Conservation (phyloP, 2,797 vertebrate species). For the Anisognathus igniventris region DNA sequence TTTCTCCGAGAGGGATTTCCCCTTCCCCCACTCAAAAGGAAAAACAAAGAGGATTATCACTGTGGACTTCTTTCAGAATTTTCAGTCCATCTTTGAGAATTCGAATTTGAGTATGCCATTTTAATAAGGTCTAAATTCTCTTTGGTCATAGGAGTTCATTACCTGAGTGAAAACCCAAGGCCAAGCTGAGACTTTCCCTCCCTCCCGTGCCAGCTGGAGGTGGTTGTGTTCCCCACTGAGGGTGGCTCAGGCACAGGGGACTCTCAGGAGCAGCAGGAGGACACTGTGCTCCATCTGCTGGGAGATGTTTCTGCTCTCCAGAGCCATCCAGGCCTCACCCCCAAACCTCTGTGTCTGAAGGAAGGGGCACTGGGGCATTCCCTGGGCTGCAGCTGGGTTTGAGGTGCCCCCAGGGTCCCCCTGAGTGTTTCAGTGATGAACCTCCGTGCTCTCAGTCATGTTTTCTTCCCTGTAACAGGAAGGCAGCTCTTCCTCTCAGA, state of each 20-base stretch:
- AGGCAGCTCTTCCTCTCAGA: background rate
- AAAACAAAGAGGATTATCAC: background rate
- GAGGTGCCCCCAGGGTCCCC: background rate
- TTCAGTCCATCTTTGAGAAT: background rate
- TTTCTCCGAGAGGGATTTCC: background rate
- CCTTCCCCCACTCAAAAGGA: background rate
- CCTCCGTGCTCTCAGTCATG: fast-evolving
- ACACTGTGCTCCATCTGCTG: background rate
- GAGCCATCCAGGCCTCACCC: background rate
- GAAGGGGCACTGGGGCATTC: fast-evolving
- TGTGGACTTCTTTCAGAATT: background rate
- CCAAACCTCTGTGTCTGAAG: fast-evolving
- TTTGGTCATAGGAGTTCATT: background rate
- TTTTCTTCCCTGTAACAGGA: background rate
- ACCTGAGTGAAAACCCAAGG: background rate
- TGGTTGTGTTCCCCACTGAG: background rate
- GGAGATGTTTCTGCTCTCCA: background rate
- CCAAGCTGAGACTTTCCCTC: background rate
- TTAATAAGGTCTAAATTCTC: background rate
- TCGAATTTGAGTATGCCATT: fast-evolving
- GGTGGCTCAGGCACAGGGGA: background rate
- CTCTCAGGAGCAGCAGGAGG: background rate
- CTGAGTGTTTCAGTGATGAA: background rate
- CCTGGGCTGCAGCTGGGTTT: background rate
- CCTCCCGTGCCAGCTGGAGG: fast-evolving